Evolutionary conservation across 2,888 invertebrate genomes (phyloP).

Genomic region (Dicroscelio sp.): DNA sequence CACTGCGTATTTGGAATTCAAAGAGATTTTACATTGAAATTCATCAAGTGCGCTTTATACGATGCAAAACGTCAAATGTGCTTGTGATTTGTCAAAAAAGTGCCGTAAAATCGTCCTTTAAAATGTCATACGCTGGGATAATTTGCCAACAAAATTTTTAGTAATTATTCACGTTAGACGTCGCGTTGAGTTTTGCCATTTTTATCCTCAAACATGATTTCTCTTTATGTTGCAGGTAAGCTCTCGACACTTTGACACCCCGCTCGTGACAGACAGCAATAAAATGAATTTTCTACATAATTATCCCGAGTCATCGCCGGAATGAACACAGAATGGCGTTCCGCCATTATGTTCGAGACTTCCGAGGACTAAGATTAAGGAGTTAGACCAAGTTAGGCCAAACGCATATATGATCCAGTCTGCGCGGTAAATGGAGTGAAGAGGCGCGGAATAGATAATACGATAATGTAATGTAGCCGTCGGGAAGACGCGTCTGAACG

Average conservation of each 20-base stretch:
- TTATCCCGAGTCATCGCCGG: slow-evolving; percentile 66
- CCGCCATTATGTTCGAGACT: slow-evolving; percentile 64
- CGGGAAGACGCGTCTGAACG: slow-evolving; percentile 39
- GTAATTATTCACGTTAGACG: too few species aligned
- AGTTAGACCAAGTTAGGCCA: slow-evolving; percentile 68
- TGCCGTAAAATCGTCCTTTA: too few species aligned
- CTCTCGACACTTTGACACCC: slow-evolving; percentile 30
- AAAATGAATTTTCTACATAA: slow-evolving; percentile 73
- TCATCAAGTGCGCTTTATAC: too few species aligned
- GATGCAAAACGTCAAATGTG: too few species aligned
- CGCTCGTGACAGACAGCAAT: slow-evolving; percentile 50
- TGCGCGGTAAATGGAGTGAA: slow-evolving; percentile 73
- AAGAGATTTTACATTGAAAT: slow-evolving; percentile 53
- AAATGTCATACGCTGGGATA: too few species aligned
- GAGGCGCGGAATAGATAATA: slow-evolving; percentile 77
- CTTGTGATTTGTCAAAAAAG: too few species aligned
- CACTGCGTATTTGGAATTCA: slow-evolving; percentile 37
- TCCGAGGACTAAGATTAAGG: slow-evolving; percentile 73
- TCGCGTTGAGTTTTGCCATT: background rate
- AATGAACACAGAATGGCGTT: slow-evolving; percentile 70
- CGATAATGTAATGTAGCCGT: slow-evolving; percentile 74
- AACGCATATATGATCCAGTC: slow-evolving; percentile 77
- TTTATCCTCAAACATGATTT: background rate
- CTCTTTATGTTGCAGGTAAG: slow-evolving; percentile 64
- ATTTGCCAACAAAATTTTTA: too few species aligned